Evolutionary conservation across 2,888 invertebrate genomes (phyloP), one percentile per base, ranked within the genome.

Genomic region (Pseudococcus jackbeardsleyi): DNA sequence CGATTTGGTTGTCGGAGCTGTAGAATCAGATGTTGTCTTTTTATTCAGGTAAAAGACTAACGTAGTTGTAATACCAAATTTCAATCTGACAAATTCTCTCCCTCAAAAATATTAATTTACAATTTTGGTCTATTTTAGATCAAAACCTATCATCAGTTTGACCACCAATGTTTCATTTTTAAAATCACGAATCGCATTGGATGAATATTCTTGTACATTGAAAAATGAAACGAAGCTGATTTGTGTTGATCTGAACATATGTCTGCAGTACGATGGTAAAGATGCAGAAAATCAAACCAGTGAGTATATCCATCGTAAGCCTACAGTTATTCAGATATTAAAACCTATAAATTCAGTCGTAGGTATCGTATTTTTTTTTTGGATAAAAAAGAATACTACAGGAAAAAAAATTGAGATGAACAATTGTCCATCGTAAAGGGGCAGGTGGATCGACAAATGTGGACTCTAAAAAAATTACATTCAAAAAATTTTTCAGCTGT

Each of bases 1-100:
- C 0, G 99, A 99, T 92, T 92, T 99, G 90, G 95, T 97, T 5
- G 96, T 99, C 33, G 99, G 99, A 0, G 97, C 99, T 6, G 98
- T 99, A 92, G 95, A 96, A 89, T 95, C 97, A 0, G 95, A 96
- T 91, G 94, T 94, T 88, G 97, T 96, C 8, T 94, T 96, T 89
- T 96, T 96, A 91, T 94, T 98, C 90, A 95, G 94, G 95, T 96
- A 91, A 92, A 33, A 33, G 3, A 33, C 26, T 3, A 33, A 33
- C 26, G 26, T 33, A 9, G 9, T 46, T 5, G 9, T 46, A 46
- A 46, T n/a, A 33, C 26, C 26, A 33, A 33, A 33, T n/a, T n/a
- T n/a, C n/a, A n/a, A n/a, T n/a, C n/a, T n/a, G n/a, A n/a, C n/a
- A n/a, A n/a, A n/a, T n/a, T n/a, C n/a, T n/a, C n/a, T n/a, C n/a